Evolutionary conservation across 2,888 invertebrate genomes (phyloP), one percentile per base, ranked within the genome.

Genomic region (Salpingus planirostris): DNA sequence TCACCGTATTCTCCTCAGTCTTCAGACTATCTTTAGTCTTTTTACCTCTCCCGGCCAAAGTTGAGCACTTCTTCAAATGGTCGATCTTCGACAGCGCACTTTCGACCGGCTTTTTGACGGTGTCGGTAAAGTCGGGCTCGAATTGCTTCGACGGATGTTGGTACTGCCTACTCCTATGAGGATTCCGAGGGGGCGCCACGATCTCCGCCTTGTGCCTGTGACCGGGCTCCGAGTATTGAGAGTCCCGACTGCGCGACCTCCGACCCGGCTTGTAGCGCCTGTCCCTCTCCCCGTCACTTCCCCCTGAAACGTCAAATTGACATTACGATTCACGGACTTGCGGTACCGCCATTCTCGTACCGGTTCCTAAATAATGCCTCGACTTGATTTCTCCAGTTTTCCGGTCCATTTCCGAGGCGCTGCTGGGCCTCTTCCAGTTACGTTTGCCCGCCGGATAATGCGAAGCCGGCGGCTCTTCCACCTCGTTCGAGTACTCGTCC

Each of bases 341-440:
- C n/a, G n/a, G n/a, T n/a, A n/a, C 14, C n/a, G 4, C 21, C 6
- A 21, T 21, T 27, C 11, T 15, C 12, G 30, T 37, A 49, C 50
- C 50, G 36, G 48, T 38, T 33, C 45, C 54, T 27, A 54, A 36
- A 40, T 50, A 46, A 45, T 54, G 57, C 27, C 62, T 49, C 11
- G 53, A 44, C 46, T 63, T 64, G 8, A 61, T 59, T 34, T 65
- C 64, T 3, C 62, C 62, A 2, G 60, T 59, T 44, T 65, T 65
- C 21, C 71, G 60, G 13, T 73, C 67, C 52, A 70, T 70, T 48
- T 74, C 74, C 0, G 73, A 69, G 2, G 73, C 73, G 51, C 74
- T 74, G 10, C 70, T 68, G 1, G 74, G 74, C 24, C 74, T 60
- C 47, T 72, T 71, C 73, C 72, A 73, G 21, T 54, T 59, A 31